phyloP scores from a whole-genome alignment of 1,140 invertebrate genomes.

The Lutraria rhynchaena region DNA sequence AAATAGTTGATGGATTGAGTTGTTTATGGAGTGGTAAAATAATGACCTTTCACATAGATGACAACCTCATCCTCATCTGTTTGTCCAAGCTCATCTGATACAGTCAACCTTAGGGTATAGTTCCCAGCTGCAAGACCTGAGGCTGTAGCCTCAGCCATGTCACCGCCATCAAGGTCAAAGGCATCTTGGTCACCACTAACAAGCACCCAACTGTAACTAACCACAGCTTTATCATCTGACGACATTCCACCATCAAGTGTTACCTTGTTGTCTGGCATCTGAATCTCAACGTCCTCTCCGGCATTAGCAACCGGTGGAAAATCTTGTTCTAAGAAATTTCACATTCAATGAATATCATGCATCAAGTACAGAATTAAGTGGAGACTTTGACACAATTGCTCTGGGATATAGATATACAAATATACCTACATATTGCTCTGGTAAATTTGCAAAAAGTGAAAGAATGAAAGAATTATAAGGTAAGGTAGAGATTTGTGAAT shows the following conservation, averaged over 20 bases:
- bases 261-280: constrained; percentile 7
- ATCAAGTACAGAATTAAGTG: too few species aligned
- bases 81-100: constrained; percentile 25
- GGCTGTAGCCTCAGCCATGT: not conserved
- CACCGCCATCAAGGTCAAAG: not conserved
- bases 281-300: constrained; percentile 22
- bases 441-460: too few species aligned
- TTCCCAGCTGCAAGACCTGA: not conserved
- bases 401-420: too few species aligned
- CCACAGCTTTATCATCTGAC: constrained; percentile 21
- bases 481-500: too few species aligned
- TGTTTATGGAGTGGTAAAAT: constrained; percentile 3
- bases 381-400: too few species aligned
- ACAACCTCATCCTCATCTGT: constrained; percentile 26
- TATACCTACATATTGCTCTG: too few species aligned
- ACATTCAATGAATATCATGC: not conserved
- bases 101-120: constrained; percentile 34
- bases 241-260: constrained; percentile 13
- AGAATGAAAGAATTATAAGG: too few species aligned
- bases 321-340: constrained; percentile 36
- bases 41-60: constrained; percentile 39
- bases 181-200: not conserved
- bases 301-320: constrained; percentile 31
- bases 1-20: too few species aligned
- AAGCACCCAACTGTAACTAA: constrained; percentile 25